Base-by-base conservation (phyloP, 2,797 vertebrate species). In the Alca torda region DNA sequence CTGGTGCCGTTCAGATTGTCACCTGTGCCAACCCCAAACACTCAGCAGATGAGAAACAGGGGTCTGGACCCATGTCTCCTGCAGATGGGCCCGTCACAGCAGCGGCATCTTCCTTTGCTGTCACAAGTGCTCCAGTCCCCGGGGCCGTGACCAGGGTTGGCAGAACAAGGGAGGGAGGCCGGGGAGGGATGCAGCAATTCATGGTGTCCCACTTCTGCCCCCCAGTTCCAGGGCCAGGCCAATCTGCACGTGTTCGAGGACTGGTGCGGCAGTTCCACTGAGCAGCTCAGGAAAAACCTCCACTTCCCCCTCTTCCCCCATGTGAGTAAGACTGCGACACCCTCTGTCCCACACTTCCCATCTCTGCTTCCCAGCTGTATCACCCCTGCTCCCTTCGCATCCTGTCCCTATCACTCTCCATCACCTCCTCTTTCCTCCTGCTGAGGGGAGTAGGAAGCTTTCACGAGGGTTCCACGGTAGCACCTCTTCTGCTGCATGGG, bases 191-290 rank as follows among this genome's bases (percentile, higher is more conserved):
- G 3, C 61, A 70, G 1, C 25, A 82, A n/a, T 61, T 97, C 23
- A 96, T 33, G 26, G 16, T 85, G 45, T 9, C 41, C 54, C 14
- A 16, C 17, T 87, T 96, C 48, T 94, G n/a, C 21, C 30, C 51
- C 50, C 37, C 96, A 99, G 99, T 99, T 98, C 92, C 98, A 95
- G 94, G 99, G 99, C 72, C 98, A 87, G 37, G 99, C 98, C 94
- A 99, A 99, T 94, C 98, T 99, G 92, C 99, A 99, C 0, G 98
- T 99, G 63, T 99, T 99, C 92, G 99, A 99, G 87, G 99, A 99
- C 97, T 99, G 99, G 99, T 99, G 99, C 16, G 99, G 99, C 64
- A 94, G 98, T 63, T 99, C 99, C 54, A 94, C 97, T 14, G 97
- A 98, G 33, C 98, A 99, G 83, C 99, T 99, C 54, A 97, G 98